phyloP scores from a whole-genome alignment of 2,113 vertebrate genomes.

The Vicugna pacos region DNA sequence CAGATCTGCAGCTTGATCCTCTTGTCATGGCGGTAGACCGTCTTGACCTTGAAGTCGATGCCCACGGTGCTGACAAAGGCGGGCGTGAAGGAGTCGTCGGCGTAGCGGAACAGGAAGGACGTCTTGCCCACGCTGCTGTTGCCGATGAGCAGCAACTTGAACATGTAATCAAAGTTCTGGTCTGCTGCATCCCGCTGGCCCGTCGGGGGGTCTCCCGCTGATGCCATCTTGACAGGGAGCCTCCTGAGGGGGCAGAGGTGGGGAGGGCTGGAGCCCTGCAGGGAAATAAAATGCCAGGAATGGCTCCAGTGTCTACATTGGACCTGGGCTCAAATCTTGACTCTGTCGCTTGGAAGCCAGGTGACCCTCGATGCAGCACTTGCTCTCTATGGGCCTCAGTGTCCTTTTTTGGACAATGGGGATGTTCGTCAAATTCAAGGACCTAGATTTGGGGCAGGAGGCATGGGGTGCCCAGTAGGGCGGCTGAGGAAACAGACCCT shows the following conservation, averaged over 20 bases:
- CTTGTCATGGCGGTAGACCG: slow-evolving; percentile 94
- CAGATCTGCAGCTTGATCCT: slow-evolving; percentile 96
- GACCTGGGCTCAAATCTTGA: not conserved
- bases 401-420: not conserved
- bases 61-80: slow-evolving; percentile 96
- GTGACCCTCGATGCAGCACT: not conserved
- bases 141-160: slow-evolving; percentile 95
- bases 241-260: not conserved
- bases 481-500: not conserved
- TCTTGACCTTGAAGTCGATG: slow-evolving; percentile 97
- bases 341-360: not conserved
- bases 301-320: not conserved
- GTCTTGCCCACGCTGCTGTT: slow-evolving; percentile 97
- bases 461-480: not conserved
- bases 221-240: slow-evolving; percentile 88
- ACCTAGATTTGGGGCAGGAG: not conserved
- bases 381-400: not conserved
- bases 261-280: not conserved
- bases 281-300: not conserved
- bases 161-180: slow-evolving; percentile 98
- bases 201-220: slow-evolving; percentile 88
- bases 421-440: not conserved
- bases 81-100: slow-evolving; percentile 94
- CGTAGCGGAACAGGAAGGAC: slow-evolving; percentile 95
- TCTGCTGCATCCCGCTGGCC: slow-evolving; percentile 92